phyloP scores from a whole-genome alignment of 2,888 invertebrate species.

The Nasonia oneida region DNA sequence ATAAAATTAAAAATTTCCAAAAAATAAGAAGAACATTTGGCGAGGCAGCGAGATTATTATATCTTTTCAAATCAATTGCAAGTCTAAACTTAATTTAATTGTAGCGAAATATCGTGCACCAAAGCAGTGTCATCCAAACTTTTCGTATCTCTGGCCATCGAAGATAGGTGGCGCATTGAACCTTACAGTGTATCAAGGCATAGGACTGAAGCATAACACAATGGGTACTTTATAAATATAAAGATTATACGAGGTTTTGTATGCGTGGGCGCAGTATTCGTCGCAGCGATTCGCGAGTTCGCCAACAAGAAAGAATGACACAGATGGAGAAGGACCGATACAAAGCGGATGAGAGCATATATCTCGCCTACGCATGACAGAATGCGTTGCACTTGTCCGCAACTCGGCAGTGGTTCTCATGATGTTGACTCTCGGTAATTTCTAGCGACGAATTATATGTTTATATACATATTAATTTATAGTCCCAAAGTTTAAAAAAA shows the following conservation, averaged over 20 bases:
- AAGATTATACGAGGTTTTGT: constrained; percentile 6
- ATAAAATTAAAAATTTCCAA: too few species aligned
- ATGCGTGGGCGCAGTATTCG: constrained; percentile 21
- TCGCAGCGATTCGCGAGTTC: not conserved
- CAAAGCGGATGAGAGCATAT: constrained; percentile 49
- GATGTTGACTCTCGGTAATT: not conserved
- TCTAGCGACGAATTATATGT: not conserved
- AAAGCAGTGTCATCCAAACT: too few species aligned
- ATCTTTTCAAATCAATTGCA: too few species aligned
- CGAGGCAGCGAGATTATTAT: too few species aligned
- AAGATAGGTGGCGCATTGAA: too few species aligned
- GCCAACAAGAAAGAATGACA: constrained; percentile 11
- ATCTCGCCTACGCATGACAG: constrained; percentile 64
- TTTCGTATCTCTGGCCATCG: too few species aligned
- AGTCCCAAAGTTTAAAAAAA: too few species aligned
- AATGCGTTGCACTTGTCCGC: constrained; percentile 72
- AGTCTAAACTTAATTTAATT: too few species aligned
- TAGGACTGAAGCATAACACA: not conserved
- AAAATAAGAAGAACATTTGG: too few species aligned
- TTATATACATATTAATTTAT: too few species aligned
- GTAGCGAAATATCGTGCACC: too few species aligned
- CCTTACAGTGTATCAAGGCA: not conserved
- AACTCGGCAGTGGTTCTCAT: constrained; percentile 71
- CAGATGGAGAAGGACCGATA: not conserved
- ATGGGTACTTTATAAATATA: not conserved